Conservation (phyloP, 2,888 invertebrate genomes). For the Stictocephala bisonia region DNA sequence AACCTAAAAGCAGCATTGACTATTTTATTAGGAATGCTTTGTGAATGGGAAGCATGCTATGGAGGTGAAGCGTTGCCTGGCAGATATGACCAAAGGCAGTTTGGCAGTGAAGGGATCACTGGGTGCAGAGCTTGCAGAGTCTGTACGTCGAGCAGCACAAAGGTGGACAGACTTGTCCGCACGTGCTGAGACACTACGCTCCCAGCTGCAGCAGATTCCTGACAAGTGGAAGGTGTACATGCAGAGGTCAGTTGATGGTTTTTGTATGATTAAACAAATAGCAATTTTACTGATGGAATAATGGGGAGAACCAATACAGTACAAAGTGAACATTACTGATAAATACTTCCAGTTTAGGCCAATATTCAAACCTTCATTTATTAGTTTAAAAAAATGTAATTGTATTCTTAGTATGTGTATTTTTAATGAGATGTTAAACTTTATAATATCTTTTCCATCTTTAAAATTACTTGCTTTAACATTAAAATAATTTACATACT, state of each 20-base stretch:
- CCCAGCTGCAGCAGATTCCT: slow-evolving; percentile 85
- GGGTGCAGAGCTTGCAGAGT: slow-evolving; percentile 74
- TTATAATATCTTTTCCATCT: too few relatives aligned
- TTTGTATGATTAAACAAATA: neutral
- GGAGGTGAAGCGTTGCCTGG: slow-evolving; percentile 80
- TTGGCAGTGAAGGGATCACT: slow-evolving; percentile 75
- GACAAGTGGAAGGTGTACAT: slow-evolving; percentile 92
- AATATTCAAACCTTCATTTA: too few relatives aligned
- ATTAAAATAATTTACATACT: too few relatives aligned
- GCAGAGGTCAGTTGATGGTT: slow-evolving; percentile 69
- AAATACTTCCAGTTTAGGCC: too few relatives aligned
- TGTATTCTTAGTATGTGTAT: too few relatives aligned
- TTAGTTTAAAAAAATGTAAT: too few relatives aligned
- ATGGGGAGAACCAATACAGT: too few relatives aligned
- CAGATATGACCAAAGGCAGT: slow-evolving; percentile 81
- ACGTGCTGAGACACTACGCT: slow-evolving; percentile 77
- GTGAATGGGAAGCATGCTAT: slow-evolving; percentile 64
- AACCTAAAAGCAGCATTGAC: neutral
- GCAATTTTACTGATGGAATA: too few relatives aligned
- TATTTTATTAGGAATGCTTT: slow-evolving; percentile 64
- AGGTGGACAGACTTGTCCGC: slow-evolving; percentile 80
- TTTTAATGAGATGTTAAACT: too few relatives aligned
- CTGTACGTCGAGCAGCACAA: slow-evolving; percentile 75
- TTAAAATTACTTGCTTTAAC: too few relatives aligned
- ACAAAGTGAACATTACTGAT: too few relatives aligned